phyloP scores from a whole-genome alignment of 2,113 vertebrate species.

The Thryonomys swinderianus region DNA sequence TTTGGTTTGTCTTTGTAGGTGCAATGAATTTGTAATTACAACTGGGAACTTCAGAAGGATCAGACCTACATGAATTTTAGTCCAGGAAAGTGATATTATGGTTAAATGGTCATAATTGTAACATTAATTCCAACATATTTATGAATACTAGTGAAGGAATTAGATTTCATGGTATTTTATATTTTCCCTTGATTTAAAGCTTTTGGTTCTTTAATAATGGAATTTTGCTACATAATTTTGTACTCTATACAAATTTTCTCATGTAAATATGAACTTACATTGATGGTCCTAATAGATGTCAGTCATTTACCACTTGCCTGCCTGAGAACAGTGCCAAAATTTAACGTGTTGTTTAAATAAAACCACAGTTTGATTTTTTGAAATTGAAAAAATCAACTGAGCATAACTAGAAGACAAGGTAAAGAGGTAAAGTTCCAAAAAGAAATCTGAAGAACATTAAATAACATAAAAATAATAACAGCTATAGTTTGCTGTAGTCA shows the following conservation, averaged over 20 bases:
- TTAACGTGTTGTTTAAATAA: constrained; percentile 38
- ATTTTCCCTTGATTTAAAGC: constrained; percentile 2
- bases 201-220: background rate
- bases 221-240: constrained; percentile 12
- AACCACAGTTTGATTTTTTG: background rate
- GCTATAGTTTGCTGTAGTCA: background rate
- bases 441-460: background rate
- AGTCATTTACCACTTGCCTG: background rate
- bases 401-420: background rate
- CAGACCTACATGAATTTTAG: background rate
- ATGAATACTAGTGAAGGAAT: background rate
- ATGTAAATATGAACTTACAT: constrained; percentile 19
- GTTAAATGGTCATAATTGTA: background rate
- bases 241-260: background rate
- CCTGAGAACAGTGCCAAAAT: background rate
- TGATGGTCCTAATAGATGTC: background rate
- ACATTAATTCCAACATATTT: background rate
- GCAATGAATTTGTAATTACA: background rate
- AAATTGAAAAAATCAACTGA: background rate
- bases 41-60: background rate
- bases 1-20: background rate
- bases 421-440: background rate
- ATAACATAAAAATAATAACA: background rate
- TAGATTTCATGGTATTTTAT: background rate
- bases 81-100: background rate